phyloP scores from a whole-genome alignment of 2,113 vertebrate genomes.

The Megaleporinus macrocephalus region DNA sequence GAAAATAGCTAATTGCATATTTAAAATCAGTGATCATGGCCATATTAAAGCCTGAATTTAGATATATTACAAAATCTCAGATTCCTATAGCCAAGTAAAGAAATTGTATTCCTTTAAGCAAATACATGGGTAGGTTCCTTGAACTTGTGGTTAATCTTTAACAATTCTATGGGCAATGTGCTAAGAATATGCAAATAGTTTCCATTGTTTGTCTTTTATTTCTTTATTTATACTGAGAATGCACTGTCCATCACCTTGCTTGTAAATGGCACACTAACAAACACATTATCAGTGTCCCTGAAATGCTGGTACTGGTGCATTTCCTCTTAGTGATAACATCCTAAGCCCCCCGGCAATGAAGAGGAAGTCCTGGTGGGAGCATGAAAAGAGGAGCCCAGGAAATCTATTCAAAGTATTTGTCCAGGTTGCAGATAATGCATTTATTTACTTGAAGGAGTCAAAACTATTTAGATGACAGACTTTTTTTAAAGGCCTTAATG shows the following conservation, averaged over 20 bases:
- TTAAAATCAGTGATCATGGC: too few relatives aligned
- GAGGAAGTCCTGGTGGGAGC: background rate
- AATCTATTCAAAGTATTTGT: background rate
- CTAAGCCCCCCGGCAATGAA: background rate
- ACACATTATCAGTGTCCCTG: background rate
- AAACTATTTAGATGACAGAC: background rate
- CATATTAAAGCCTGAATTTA: too few relatives aligned
- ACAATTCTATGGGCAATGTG: background rate
- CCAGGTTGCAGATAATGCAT: background rate
- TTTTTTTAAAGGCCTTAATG: background rate
- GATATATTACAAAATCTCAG: too few relatives aligned
- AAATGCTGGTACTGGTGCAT: background rate
- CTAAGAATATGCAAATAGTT: background rate
- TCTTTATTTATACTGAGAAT: background rate
- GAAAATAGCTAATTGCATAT: too few relatives aligned
- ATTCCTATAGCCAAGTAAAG: too few relatives aligned
- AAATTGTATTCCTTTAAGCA: too few relatives aligned
- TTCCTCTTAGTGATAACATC: slow-evolving; percentile 19
- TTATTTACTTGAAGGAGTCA: background rate
- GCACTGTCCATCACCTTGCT: background rate
- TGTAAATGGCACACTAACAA: background rate
- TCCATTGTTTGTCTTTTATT: background rate
- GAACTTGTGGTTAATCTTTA: too few relatives aligned
- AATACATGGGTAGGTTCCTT: too few relatives aligned
- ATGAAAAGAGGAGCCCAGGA: background rate